phyloP scores from a whole-genome alignment of 2,888 invertebrate genomes.

The Pogonocherus hispidulus region DNA sequence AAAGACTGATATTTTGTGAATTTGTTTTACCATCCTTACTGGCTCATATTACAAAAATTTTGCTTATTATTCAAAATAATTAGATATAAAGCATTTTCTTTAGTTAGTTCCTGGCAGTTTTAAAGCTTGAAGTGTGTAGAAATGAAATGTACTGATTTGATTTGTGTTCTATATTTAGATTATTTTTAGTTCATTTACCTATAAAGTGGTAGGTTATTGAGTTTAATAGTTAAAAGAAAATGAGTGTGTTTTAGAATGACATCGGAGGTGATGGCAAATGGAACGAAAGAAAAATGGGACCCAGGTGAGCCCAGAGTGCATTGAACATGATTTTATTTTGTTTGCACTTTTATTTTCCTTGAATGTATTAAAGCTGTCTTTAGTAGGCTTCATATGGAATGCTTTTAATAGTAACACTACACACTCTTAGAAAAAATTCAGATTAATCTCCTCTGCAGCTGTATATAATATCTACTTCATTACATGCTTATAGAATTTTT shows the following conservation, averaged over 20 bases:
- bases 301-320: conserved; percentile 69
- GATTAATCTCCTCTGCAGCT: no score
- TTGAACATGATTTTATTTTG: conserved; percentile 35
- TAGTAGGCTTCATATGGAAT: conserved; percentile 1
- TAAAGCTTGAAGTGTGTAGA: not conserved
- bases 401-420: not conserved
- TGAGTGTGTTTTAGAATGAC: conserved; percentile 69
- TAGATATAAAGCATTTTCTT: conserved; percentile 8
- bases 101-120: not conserved
- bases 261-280: conserved; percentile 74
- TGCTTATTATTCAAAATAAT: conserved; percentile 25
- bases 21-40: not conserved
- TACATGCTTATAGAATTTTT: no score
- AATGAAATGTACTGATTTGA: conserved; percentile 9
- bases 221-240: conserved; percentile 5
- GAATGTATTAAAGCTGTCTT: conserved; percentile 6
- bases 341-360: conserved; percentile 33
- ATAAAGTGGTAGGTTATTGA: conserved; percentile 6
- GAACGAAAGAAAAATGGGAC: conserved; percentile 72
- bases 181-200: conserved; percentile 17
- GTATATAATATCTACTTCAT: no score
- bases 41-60: conserved; percentile 27
- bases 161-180: conserved; percentile 38
- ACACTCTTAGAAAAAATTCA: no score
- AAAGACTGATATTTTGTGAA: not conserved